Evolutionary conservation across 2,888 invertebrate genomes (phyloP).

Genomic region (Loripinus fragilis): DNA sequence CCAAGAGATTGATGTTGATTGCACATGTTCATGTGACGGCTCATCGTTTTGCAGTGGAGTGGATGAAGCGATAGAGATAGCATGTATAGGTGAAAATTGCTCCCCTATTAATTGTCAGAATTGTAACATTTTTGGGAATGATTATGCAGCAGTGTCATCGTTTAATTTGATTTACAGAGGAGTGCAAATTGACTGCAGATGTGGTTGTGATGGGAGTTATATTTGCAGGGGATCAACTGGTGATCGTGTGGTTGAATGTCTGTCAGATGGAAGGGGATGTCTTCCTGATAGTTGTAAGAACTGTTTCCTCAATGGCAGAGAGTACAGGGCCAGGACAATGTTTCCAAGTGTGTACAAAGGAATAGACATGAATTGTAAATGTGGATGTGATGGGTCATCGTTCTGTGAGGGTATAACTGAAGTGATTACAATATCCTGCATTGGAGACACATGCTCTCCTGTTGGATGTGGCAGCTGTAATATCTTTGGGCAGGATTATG

Average conservation of each 20-base stretch:
- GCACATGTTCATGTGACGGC: conserved; percentile 55
- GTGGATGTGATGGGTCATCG: conserved; percentile 63
- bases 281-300: conserved; percentile 38
- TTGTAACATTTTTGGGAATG: conserved; percentile 65
- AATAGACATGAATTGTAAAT: conserved; percentile 52
- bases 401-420: conserved; percentile 54
- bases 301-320: conserved; percentile 42
- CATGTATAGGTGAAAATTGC: conserved; percentile 43
- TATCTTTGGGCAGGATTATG: conserved; percentile 60
- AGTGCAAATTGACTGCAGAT: conserved; percentile 68
- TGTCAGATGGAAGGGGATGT: conserved; percentile 36
- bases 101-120: conserved; percentile 56
- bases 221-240: conserved; percentile 43
- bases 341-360: conserved; percentile 61
- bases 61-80: conserved; percentile 31
- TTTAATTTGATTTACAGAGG: conserved; percentile 69
- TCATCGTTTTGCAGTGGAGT: conserved; percentile 48
- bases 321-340: conserved; percentile 49
- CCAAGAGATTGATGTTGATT: conserved; percentile 47
- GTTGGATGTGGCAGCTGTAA: conserved; percentile 64
- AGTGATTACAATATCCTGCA: conserved; percentile 43
- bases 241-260: conserved; percentile 26
- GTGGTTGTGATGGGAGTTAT: conserved; percentile 66
- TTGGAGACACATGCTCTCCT: conserved; percentile 38
- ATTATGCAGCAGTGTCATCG: conserved; percentile 57